phyloP scores from a whole-genome alignment of 2,113 vertebrate genomes.

The Cichladusa arquata region DNA sequence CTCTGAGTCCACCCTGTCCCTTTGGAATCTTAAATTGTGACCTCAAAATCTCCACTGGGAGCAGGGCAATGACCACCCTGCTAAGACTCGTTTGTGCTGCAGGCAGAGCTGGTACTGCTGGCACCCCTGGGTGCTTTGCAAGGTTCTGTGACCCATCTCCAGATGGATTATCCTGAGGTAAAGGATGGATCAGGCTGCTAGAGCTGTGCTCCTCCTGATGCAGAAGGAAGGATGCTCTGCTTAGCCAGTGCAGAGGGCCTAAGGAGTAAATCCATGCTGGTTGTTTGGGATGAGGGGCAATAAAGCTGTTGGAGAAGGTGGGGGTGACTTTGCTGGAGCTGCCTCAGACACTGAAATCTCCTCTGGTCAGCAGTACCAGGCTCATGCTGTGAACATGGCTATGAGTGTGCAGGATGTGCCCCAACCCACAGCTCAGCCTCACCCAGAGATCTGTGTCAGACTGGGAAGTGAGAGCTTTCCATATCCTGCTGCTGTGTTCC shows the following conservation, averaged over 20 bases:
- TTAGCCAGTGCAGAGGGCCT: not conserved
- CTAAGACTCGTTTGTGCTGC: not conserved
- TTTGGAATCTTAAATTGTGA: not conserved
- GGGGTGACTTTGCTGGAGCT: not conserved
- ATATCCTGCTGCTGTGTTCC: not conserved
- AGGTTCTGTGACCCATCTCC: not conserved
- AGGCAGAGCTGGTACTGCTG: not conserved
- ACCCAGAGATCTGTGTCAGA: not conserved
- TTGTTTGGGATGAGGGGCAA: not conserved
- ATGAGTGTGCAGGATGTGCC: not conserved
- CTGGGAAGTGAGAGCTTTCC: not conserved
- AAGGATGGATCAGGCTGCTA: not conserved
- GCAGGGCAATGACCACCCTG: not conserved
- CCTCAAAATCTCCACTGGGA: not conserved
- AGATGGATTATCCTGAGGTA: not conserved
- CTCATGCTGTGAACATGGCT: not conserved
- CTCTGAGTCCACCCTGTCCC: not conserved
- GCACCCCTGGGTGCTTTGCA: not conserved
- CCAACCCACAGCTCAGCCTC: not conserved
- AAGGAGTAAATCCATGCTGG: not conserved
- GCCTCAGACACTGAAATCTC: rapidly evolving
- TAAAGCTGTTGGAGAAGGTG: not conserved
- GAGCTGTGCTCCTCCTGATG: not conserved
- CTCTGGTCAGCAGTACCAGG: not conserved
- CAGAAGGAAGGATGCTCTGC: not conserved